These are phyloP conservation scores for Rynchops niger DNA, from an alignment of 2,113 vertebrate species.

Conservation along the genomic window DNA sequence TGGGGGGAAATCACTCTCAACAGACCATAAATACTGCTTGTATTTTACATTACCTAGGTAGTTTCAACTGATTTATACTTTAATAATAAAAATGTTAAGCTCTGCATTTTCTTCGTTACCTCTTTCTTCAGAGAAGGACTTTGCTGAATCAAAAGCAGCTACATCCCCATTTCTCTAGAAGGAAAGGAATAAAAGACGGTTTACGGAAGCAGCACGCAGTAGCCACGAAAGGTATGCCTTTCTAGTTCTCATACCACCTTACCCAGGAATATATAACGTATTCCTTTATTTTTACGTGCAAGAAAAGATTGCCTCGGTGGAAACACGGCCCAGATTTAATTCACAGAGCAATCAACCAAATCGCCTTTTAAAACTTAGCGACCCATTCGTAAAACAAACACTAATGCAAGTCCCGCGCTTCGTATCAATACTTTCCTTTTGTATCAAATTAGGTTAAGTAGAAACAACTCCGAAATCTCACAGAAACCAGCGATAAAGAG, in stretches of 20 bases:
- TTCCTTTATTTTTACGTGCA: neutral
- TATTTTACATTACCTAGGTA: neutral
- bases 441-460: neutral
- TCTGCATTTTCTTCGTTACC: slow-evolving; percentile 36
- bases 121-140: slow-evolving; percentile 29
- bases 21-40: neutral
- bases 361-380: neutral
- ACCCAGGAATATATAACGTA: neutral
- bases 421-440: neutral
- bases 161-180: slow-evolving; percentile 39
- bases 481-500: neutral
- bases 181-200: neutral
- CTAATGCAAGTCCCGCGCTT: neutral
- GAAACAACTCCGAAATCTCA: neutral
- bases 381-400: neutral
- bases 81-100: neutral
- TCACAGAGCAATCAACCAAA: neutral
- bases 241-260: neutral
- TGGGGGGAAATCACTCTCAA: neutral
- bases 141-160: neutral
- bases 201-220: neutral
- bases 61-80: neutral
- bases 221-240: neutral
- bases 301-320: neutral
- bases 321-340: neutral